phyloP scores from a whole-genome alignment of 37 sponge, comb jelly and placozoan genomes.

The Dysidea cf. avara region DNA sequence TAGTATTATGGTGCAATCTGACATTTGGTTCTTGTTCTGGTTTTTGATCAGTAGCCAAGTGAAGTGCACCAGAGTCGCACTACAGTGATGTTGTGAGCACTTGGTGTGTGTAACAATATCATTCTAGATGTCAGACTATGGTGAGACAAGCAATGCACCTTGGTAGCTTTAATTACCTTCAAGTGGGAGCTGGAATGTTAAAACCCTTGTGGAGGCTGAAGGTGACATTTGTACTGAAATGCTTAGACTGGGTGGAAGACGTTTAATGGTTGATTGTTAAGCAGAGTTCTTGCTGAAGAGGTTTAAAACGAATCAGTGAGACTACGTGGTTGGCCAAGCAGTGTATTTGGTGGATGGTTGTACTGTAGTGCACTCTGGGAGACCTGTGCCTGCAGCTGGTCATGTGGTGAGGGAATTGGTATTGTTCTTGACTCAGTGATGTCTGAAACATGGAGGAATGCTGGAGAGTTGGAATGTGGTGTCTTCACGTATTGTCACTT shows the following conservation, averaged over 20 bases:
- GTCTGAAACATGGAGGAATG: slow-evolving; percentile 1
- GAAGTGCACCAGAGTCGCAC: slow-evolving; percentile 20
- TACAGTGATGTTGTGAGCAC: slow-evolving; percentile 11
- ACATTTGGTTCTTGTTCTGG: slow-evolving; percentile 22
- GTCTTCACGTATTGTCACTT: slow-evolving; percentile 13
- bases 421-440: slow-evolving; percentile 13
- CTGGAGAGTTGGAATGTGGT: slow-evolving; percentile 14
- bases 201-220: slow-evolving; percentile 12
- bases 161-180: no score
- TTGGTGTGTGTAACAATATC: neutral
- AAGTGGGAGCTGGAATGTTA: slow-evolving; percentile 7
- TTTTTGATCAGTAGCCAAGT: slow-evolving; percentile 22
- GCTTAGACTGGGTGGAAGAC: neutral
- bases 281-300: slow-evolving; percentile 22
- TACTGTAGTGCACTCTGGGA: slow-evolving; percentile 5
- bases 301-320: slow-evolving; percentile 32
- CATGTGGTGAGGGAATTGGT: slow-evolving; percentile 16
- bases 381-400: neutral
- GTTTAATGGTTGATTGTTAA: slow-evolving; percentile 20
- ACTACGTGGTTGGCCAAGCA: slow-evolving; percentile 41
- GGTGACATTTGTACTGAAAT: slow-evolving; percentile 12
- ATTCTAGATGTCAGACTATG: neutral
- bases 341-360: slow-evolving; percentile 30
- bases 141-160: neutral
- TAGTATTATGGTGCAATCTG: neutral